Evolutionary conservation across 2,888 invertebrate genomes (phyloP).

Genomic region (Leistus spinibarbis): DNA sequence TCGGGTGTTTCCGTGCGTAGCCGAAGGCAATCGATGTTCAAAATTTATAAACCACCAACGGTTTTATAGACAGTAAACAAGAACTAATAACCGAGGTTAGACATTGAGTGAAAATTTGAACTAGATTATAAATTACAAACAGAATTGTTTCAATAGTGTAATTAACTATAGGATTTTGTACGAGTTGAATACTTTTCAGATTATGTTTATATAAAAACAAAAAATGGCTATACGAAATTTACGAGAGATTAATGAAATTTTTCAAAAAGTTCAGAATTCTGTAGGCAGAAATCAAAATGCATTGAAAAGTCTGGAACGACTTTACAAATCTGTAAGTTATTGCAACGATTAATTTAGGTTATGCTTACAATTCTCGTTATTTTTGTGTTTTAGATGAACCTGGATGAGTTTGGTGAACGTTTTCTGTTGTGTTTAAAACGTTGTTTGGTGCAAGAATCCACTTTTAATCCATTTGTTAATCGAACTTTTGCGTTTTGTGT

Average conservation of each 20-base stretch:
- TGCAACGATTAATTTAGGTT: background rate
- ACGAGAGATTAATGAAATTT: slow-evolving; percentile 22
- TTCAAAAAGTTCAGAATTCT: background rate
- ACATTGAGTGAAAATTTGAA: too few relatives aligned
- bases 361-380: background rate
- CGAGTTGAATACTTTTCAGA: too few relatives aligned
- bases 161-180: too few relatives aligned
- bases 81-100: too few relatives aligned
- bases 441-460: background rate
- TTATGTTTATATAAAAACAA: background rate
- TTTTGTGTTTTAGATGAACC: slow-evolving; percentile 10
- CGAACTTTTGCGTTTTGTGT: slow-evolving; percentile 17
- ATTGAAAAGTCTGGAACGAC: background rate
- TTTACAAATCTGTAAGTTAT: background rate
- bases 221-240: slow-evolving; percentile 30
- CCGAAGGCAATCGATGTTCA: too few relatives aligned
- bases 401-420: slow-evolving; percentile 16
- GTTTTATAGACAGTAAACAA: background rate
- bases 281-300: background rate
- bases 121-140: too few relatives aligned
- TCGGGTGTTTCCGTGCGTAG: background rate
- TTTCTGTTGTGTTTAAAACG: slow-evolving; percentile 21
- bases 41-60: background rate
- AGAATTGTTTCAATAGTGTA: too few relatives aligned
- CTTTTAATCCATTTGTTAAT: slow-evolving; percentile 5